Evolutionary conservation across 2,888 invertebrate species (phyloP).

Genomic region (Aelia acuminata): DNA sequence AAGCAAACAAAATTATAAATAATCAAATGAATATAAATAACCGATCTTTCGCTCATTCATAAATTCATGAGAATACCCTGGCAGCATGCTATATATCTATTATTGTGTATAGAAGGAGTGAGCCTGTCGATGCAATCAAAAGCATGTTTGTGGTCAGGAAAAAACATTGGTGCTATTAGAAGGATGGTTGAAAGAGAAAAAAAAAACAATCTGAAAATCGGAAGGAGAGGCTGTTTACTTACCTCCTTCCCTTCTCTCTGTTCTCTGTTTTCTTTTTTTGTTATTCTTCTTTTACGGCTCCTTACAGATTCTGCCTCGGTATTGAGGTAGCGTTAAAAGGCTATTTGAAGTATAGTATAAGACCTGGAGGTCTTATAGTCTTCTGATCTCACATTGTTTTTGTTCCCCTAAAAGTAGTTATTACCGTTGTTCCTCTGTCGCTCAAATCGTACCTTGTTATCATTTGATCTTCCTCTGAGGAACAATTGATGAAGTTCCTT

Average conservation of each 20-base stretch:
- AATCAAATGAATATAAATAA: neutral
- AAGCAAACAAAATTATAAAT: neutral
- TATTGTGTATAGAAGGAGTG: neutral
- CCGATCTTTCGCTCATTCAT: neutral
- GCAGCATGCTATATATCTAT: neutral
- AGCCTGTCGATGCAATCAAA: neutral
- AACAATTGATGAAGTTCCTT: neutral
- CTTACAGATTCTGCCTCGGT: neutral
- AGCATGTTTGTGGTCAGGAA: constrained; percentile 8
- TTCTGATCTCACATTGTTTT: neutral
- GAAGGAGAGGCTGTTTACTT: neutral
- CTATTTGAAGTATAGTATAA: constrained; percentile 3
- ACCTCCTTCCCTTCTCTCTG: neutral
- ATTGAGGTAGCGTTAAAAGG: constrained; percentile 21
- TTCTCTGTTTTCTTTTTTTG: neutral
- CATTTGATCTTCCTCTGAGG: constrained; percentile 1
- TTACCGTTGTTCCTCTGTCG: neutral
- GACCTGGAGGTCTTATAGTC: neutral
- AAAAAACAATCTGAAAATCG: constrained; percentile 33
- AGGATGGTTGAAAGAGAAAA: neutral
- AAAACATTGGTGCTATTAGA: neutral
- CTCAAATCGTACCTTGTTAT: neutral
- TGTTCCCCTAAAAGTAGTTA: constrained; percentile 5
- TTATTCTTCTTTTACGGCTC: constrained; percentile 34
- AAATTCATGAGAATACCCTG: neutral